A percentile compares a stretch with the other conserved stretches of the same genome.
Evolutionary conservation across 1,140 invertebrate species (phyloP).

Genomic region (Philopotamus ludificatus): DNA sequence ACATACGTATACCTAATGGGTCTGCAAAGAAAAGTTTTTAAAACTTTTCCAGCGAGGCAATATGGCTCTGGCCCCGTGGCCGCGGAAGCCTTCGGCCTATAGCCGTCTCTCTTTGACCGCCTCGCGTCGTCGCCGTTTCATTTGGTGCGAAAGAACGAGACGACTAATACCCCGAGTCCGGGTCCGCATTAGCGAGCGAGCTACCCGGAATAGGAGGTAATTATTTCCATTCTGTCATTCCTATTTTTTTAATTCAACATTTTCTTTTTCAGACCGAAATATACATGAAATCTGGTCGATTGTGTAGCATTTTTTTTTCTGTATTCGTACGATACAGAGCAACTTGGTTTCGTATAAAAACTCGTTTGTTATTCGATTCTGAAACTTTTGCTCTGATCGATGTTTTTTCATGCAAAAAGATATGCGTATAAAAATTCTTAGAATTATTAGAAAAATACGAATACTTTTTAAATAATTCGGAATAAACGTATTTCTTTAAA

Average conservation of each 20-base stretch:
- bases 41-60: conserved; percentile 59
- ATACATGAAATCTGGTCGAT: conserved; percentile 4
- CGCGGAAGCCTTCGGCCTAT: conserved; percentile 14
- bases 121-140: neutral
- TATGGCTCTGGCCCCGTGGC: conserved; percentile 56
- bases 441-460: too few species aligned
- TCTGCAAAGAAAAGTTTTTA: conserved; percentile 60
- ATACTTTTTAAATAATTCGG: too few species aligned
- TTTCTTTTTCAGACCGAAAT: conserved; percentile 26
- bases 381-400: too few species aligned
- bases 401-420: too few species aligned
- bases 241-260: conserved; percentile 31
- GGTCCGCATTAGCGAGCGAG: neutral
- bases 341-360: neutral
- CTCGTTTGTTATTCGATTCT: neutral
- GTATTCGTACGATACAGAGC: neutral
- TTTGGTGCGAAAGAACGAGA: too few species aligned
- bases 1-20: conserved; percentile 53
- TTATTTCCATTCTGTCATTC: conserved; percentile 41
- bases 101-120: conserved; percentile 16
- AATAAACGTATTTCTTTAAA: too few species aligned
- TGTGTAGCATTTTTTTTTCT: conserved; percentile 13
- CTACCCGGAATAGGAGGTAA: conserved; percentile 38
- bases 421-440: too few species aligned
- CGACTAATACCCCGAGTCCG: neutral